These are phyloP conservation scores for Enteromius argenteus DNA, from an alignment of 2,797 vertebrate genomes.

Conservation along the genomic window DNA sequence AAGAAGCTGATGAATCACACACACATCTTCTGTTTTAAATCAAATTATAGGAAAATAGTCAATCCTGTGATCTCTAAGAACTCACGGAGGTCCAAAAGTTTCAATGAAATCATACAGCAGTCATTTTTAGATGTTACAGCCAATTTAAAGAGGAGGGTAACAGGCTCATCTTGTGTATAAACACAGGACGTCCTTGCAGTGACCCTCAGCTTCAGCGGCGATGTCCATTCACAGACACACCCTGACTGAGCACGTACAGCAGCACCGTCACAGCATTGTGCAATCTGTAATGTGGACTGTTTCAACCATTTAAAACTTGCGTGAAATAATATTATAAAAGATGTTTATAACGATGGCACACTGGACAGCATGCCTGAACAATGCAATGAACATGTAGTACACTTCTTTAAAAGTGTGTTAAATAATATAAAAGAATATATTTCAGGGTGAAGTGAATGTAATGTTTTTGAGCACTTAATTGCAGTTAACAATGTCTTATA, in stretches of 20 bases:
- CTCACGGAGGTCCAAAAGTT: background rate
- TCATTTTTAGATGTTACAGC: background rate
- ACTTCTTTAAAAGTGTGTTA: background rate
- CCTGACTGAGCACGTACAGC: constrained; percentile 17
- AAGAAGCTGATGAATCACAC: background rate
- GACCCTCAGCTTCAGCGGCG: constrained; percentile 21
- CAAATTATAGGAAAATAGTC: background rate
- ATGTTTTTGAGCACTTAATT: background rate
- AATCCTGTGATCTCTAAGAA: background rate
- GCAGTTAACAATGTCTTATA: background rate
- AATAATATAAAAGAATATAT: background rate
- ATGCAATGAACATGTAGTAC: background rate
- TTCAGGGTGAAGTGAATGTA: background rate
- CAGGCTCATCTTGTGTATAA: constrained; percentile 1
- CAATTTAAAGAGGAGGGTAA: constrained; percentile 9
- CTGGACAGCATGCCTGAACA: background rate
- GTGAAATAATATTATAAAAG: background rate
- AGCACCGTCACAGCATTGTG: background rate
- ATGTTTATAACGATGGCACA: background rate
- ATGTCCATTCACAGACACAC: constrained; percentile 23
- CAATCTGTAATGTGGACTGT: background rate
- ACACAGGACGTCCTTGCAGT: constrained; percentile 57
- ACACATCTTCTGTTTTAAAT: background rate
- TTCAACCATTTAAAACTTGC: background rate
- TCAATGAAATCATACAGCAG: background rate